Base-by-base conservation (phyloP, 2,797 vertebrate species). In the Serranus cabrilla region DNA sequence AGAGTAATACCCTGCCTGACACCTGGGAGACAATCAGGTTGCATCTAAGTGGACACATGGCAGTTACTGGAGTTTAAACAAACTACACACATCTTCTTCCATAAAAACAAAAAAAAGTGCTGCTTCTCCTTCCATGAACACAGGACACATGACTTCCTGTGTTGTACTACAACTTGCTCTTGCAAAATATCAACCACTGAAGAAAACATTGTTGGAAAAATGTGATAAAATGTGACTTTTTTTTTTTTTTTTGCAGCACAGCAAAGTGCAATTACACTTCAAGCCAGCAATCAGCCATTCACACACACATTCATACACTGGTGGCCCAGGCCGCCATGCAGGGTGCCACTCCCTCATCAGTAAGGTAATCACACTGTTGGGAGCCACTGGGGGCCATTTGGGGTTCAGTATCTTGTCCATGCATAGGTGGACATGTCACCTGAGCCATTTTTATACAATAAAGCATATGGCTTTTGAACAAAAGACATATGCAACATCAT, bases 1-100 rank as follows among this genome's bases (percentile, higher is more conserved):
- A 13, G 46, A 66, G 58, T 51, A 52, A 66, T 59, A 31, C 34
- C 20, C 25, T 51, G 20, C 55, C 47, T 17, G 40, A 71, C 56
- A 66, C 60, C 23, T 42, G 20, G 54, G 57, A 66, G 37, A 51
- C 37, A 37, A 50, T 31, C 43, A 6, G 57, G 21, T 45, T 42
- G 43, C 49, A 31, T 66, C 54, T 34, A 16, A 25, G 62, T 25
- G 12, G 10, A 27, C 52, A 66, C 50, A 59, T 21, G 11, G 47
- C 16, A 69, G 37, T 40, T 47, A 43, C 5, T 60, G 39, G 7
- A 21, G 23, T 39, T 73, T 8, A 46, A 37, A 20, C 4, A 25
- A 63, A 74, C 17, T 23, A 66, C 20, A 1, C 20, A 21, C 23
- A 21, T 62, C 43, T 40, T 25, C n/a, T 18, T 50, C 31, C 37